Evolutionary conservation across 2,888 invertebrate genomes (phyloP).

Genomic region (Cheilosia pagana): DNA sequence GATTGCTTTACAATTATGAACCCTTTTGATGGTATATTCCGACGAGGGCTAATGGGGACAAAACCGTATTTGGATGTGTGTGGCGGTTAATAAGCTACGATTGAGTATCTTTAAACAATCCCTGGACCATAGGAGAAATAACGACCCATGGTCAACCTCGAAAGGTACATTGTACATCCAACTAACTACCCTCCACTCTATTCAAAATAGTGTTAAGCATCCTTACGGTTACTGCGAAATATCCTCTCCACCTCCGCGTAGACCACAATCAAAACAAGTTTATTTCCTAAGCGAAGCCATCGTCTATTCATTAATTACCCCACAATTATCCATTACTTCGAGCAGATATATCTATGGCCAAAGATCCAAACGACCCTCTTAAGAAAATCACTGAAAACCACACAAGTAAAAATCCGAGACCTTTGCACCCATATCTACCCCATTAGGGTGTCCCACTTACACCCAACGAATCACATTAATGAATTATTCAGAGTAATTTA

Average conservation of each 20-base stretch:
- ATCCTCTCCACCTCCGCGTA: neutral
- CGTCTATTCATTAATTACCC: conserved; percentile 73
- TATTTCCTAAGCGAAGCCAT: conserved; percentile 63
- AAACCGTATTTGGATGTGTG: no score
- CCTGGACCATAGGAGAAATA: no score
- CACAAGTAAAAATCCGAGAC: conserved; percentile 56
- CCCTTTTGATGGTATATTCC: no score
- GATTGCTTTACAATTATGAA: no score
- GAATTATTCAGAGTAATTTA: conserved; percentile 76
- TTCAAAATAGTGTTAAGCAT: conserved; percentile 1
- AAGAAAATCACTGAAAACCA: conserved; percentile 63
- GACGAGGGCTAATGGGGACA: no score
- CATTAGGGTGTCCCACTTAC: conserved; percentile 28
- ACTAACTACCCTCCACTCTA: neutral
- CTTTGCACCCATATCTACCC: conserved; percentile 12
- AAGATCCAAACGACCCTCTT: conserved; percentile 49
- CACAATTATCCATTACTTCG: conserved; percentile 47
- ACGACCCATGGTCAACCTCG: no score
- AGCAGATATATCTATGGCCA: conserved; percentile 23
- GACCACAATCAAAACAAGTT: conserved; percentile 58
- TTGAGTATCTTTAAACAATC: no score
- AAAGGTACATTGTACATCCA: no score
- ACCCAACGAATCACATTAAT: conserved; percentile 68
- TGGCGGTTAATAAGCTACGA: no score
- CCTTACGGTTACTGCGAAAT: neutral